A percentile compares a stretch with the other conserved stretches of the same genome.
phyloP scores from a whole-genome alignment of 2,888 invertebrate genomes.

The Diarsia dahlii region DNA sequence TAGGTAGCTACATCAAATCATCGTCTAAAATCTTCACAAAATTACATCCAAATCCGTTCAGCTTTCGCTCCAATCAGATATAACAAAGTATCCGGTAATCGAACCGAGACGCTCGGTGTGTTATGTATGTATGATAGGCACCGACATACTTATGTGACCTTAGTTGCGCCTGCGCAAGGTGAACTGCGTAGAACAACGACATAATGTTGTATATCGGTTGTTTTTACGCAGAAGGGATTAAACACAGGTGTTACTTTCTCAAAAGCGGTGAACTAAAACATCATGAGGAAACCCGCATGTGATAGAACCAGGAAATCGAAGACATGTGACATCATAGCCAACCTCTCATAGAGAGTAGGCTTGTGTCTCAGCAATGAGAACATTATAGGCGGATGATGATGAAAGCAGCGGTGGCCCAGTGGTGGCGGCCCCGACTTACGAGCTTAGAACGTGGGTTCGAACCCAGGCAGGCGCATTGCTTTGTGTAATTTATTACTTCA shows the following conservation, averaged over 20 bases:
- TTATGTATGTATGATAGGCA: background rate
- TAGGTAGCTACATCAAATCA: background rate
- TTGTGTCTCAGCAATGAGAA: no score
- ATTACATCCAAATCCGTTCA: conserved; percentile 9
- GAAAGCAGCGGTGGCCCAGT: no score
- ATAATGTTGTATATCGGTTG: background rate
- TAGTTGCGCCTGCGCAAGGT: conserved; percentile 43
- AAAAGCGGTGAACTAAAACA: no score
- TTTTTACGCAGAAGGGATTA: background rate
- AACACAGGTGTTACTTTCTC: background rate
- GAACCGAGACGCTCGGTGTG: background rate
- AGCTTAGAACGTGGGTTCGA: no score
- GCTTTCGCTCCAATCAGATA: background rate
- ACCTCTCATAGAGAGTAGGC: no score
- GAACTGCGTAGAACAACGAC: conserved; percentile 6
- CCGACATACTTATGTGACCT: conserved; percentile 40
- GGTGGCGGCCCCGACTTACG: no score
- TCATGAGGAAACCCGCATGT: no score
- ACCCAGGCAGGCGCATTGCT: no score
- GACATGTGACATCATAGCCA: no score
- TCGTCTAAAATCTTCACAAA: background rate
- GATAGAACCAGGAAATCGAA: no score
- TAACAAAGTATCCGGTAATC: conserved; percentile 22
- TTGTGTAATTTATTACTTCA: no score
- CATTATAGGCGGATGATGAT: no score